Base-by-base conservation (phyloP, 2,797 vertebrate species). In the Silurus aristotelis region DNA sequence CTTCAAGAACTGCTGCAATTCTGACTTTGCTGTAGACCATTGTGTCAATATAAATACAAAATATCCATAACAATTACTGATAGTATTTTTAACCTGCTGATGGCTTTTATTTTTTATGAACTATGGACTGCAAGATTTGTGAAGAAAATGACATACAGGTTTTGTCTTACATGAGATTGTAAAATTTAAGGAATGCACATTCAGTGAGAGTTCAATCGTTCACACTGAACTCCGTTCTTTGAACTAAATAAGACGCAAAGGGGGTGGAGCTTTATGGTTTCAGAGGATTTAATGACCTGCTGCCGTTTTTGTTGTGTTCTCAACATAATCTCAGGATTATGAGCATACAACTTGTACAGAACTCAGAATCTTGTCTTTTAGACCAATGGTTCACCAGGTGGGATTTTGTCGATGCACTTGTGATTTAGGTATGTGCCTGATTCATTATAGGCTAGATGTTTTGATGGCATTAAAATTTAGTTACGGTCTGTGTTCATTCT, bases 1-100 rank as follows among this genome's bases (percentile, higher is more conserved):
- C n/a, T 56, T 82, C 77, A 80, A 75, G 48, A 73, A 66, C 58
- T 73, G 25, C 25, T 20, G 48, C 84, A 25, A 6, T 43, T 85
- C 27, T 71, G n/a, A 56, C 20, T 81, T 85, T 72, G 58, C 27
- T 61, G 15, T 80, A 63, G 25, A 52, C 63, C 13, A 55, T 52
- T 43, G 17, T 38, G 55, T 79, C 52, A 78, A 52, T 71, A 46
- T 68, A 12, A 22, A 78, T 73, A 5, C 9, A 48, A 48, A 10
- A 10, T 56, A 25, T 31, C 6, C 14, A 20, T 14, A 13, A 38
- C 38, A 27, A 4, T 38, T 68, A 15, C 20, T 31, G 52, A 20
- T n/a, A 43, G 60, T 78, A 67, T 20, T 46, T 84, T 43, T 67
- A 78, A 58, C 63, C 83, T 20, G 5, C 46, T 64, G 20, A 56